Base-by-base conservation (phyloP, 2,113 vertebrate species). In the Melanerpes formicivorus region DNA sequence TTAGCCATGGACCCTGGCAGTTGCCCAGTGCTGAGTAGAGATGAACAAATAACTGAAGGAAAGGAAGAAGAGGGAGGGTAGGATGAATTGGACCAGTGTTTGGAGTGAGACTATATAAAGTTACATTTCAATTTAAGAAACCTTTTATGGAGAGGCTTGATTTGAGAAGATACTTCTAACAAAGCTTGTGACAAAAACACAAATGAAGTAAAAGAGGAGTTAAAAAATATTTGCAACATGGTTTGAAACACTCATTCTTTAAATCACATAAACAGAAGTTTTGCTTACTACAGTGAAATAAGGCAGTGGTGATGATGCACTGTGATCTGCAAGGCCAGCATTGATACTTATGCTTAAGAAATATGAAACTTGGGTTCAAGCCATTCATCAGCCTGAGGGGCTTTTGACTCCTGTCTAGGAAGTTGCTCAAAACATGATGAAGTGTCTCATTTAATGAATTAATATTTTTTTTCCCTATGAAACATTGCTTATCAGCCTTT, bases 371-470 rank as follows among this genome's bases (percentile, higher is more conserved):
- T 71, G 56, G 26, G 52, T 86, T 95, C 75, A 42, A 14, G 55
- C 85, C 60, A 37, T 73, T 56, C 42, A 42, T 80, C 52, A 91
- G 82, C 90, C 79, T 83, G 32, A 85, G 56, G 56, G 87, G 37
- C 21, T 60, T 95, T 85, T 74, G 46, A 89, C 26, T 92, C 23
- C 79, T 84, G 19, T 55, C n/a, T 55, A 67, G 66, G 22, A 87
- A 70, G 42, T 85, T 71, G 48, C 84, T 91, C 23, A 59, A 84
- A 74, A 85, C 30, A 42, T 70, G 66, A 87, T 67, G 52, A 83
- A 89, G 64, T 70, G 70, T 59, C 80, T 85, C 9, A 85, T 85
- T 91, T 66, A 30, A 87, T 87, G 84, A 93, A 93, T 85, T 32
- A 2, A 1, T 55, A 55, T 87, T 92, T 93, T 84, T 72, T 52